Percentiles rank a stretch among this genome's conserved stretches.
Evolutionary conservation across 2,888 invertebrate genomes (phyloP).

Genomic region (Ligdia adustata): DNA sequence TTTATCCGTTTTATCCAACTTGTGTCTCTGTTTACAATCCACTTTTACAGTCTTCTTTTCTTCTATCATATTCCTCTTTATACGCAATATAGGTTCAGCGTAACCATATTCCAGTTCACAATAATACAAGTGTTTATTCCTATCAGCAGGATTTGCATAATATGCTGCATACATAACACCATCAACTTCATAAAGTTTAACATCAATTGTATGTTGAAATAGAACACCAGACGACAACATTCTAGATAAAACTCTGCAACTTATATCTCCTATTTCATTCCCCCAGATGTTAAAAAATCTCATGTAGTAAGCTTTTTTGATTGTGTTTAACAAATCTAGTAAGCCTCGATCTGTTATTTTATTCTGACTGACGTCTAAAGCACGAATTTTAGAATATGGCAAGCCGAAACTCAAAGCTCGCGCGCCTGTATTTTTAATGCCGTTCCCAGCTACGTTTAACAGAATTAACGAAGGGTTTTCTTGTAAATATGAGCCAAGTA

Average conservation of each 20-base stretch:
- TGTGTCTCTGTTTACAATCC: conserved; percentile 64
- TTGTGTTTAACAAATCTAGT: conserved; percentile 77
- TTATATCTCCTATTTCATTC: conserved; percentile 63
- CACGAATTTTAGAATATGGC: conserved; percentile 83
- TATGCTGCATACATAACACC: conserved; percentile 62
- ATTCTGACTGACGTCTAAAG: conserved; percentile 84
- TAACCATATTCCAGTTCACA: conserved; percentile 74
- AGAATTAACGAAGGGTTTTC: conserved; percentile 75
- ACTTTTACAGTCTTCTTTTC: conserved; percentile 56
- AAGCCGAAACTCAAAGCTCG: conserved; percentile 80
- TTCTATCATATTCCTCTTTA: conserved; percentile 56
- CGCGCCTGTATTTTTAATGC: conserved; percentile 82
- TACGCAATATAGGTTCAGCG: conserved; percentile 68
- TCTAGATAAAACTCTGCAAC: conserved; percentile 66
- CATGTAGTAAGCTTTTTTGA: conserved; percentile 78
- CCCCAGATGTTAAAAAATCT: conserved; percentile 74
- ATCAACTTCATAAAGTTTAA: conserved; percentile 65
- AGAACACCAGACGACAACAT: conserved; percentile 65
- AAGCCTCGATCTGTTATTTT: conserved; percentile 80
- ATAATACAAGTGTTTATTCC: conserved; percentile 83
- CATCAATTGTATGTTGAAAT: conserved; percentile 68
- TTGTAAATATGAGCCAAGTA: conserved; percentile 79
- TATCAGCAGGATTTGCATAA: conserved; percentile 68
- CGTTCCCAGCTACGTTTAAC: conserved; percentile 83
- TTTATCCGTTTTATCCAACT: conserved; percentile 60